Conservation (phyloP, 2,888 invertebrate species). For the Miltochrista miniata region DNA sequence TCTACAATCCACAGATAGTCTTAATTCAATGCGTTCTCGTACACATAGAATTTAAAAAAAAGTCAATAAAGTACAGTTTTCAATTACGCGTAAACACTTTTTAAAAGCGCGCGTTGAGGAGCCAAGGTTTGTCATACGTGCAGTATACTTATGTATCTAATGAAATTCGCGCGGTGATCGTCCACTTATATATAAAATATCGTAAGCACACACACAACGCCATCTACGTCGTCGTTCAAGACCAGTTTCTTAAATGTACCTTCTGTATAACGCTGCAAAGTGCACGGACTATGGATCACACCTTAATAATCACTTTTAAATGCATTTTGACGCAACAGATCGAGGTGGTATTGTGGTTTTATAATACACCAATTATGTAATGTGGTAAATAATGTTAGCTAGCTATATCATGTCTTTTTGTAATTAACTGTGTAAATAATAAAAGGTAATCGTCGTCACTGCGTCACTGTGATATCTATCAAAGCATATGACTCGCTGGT, state of each 20-base stretch:
- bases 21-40: slow-evolving; percentile 14
- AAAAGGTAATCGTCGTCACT: no score
- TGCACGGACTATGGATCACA: background rate
- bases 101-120: slow-evolving; percentile 29
- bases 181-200: slow-evolving; percentile 47
- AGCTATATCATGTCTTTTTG: no score
- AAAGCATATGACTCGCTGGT: no score
- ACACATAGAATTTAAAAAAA: slow-evolving; percentile 3
- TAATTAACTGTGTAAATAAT: no score
- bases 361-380: no score
- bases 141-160: slow-evolving; percentile 32
- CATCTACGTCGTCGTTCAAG: slow-evolving; percentile 22
- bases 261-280: background rate
- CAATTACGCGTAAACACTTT: slow-evolving; percentile 10
- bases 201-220: slow-evolving; percentile 29
- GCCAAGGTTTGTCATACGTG: slow-evolving; percentile 26
- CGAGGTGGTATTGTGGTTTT: background rate
- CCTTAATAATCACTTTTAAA: background rate
- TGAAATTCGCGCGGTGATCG: slow-evolving; percentile 20
- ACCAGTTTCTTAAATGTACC: slow-evolving; percentile 27
- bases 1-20: slow-evolving; percentile 8
- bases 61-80: slow-evolving; percentile 6
- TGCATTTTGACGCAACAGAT: background rate
- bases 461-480: no score
- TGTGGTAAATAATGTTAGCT: no score